These are phyloP conservation scores for Alfaro cultratus DNA, from an alignment of 2,797 vertebrate species.

Conservation along the genomic window DNA sequence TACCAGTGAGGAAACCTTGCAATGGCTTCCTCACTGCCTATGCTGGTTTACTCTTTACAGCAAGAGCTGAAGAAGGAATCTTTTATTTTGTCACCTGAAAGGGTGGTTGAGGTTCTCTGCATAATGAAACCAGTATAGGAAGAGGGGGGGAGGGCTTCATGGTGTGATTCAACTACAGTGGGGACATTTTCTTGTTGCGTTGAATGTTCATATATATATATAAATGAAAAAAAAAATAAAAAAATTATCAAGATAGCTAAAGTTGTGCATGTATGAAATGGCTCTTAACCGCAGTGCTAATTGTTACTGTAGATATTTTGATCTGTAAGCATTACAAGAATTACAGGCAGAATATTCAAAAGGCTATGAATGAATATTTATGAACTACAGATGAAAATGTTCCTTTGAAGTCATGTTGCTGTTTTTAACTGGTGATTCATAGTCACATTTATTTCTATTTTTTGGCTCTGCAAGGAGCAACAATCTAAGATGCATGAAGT, in stretches of 20 bases:
- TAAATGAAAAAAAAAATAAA: slow-evolving; percentile 32
- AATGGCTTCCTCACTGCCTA: slow-evolving; percentile 41
- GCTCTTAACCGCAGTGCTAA: slow-evolving; percentile 52
- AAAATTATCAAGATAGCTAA: not conserved
- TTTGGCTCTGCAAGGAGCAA: not conserved
- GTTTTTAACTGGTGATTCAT: slow-evolving; percentile 15
- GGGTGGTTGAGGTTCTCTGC: slow-evolving; percentile 35
- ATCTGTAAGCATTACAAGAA: slow-evolving; percentile 24
- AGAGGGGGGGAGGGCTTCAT: slow-evolving; percentile 3
- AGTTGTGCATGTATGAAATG: slow-evolving; percentile 24
- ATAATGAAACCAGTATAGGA: slow-evolving; percentile 35
- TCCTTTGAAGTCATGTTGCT: slow-evolving; percentile 28
- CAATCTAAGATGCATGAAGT: not conserved
- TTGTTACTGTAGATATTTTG: slow-evolving; percentile 59
- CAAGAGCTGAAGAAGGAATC: slow-evolving; percentile 36
- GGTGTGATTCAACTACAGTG: slow-evolving; percentile 11
- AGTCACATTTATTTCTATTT: not conserved
- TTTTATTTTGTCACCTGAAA: slow-evolving; percentile 65
- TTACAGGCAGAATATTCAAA: slow-evolving; percentile 34
- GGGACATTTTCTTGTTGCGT: slow-evolving; percentile 26
- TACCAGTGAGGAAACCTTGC: slow-evolving; percentile 32
- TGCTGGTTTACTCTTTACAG: slow-evolving; percentile 47
- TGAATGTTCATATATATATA: not conserved
- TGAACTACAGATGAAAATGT: not conserved
- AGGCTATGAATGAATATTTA: slow-evolving; percentile 37